These are phyloP conservation scores for Hydrocynus forskahlii DNA, from an alignment of 2,797 vertebrate species.

Conservation along the genomic window DNA sequence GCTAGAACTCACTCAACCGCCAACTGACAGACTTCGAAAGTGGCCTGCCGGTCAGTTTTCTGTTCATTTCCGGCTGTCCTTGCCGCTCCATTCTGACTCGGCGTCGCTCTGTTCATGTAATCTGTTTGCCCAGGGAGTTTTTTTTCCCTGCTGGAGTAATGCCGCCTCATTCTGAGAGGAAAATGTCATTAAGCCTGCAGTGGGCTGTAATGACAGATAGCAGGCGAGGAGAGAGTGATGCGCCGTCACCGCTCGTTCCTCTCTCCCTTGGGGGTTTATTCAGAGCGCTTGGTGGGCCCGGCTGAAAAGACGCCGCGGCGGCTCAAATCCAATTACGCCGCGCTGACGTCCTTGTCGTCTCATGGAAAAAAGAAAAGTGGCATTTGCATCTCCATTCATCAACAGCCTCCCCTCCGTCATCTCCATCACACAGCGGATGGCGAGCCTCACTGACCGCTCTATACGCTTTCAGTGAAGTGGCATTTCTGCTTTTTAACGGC, in stretches of 20 bases:
- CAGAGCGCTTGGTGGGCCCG: slow-evolving; percentile 28
- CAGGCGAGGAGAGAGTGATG: slow-evolving; percentile 57
- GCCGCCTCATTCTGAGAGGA: slow-evolving; percentile 52
- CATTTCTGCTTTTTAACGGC: neutral
- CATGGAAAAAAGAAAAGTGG: slow-evolving; percentile 8
- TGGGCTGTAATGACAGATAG: slow-evolving; percentile 67
- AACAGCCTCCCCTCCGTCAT: neutral
- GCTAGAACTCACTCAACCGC: neutral
- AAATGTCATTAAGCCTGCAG: slow-evolving; percentile 64
- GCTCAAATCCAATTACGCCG: slow-evolving; percentile 58
- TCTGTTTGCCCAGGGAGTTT: slow-evolving; percentile 39
- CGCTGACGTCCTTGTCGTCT: slow-evolving; percentile 7
- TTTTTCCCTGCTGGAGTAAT: slow-evolving; percentile 14
- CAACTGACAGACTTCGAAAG: neutral
- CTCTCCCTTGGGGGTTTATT: slow-evolving; percentile 43
- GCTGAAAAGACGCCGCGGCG: slow-evolving; percentile 56
- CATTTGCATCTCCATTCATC: slow-evolving; percentile 35
- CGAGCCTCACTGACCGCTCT: neutral
- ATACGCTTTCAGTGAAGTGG: neutral
- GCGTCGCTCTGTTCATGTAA: slow-evolving; percentile 25
- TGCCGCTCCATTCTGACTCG: neutral
- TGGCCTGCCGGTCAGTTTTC: neutral
- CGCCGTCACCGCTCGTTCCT: slow-evolving; percentile 45
- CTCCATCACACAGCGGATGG: neutral
- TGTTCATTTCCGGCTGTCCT: neutral